phyloP scores from a whole-genome alignment of 2,797 vertebrate genomes.

The Danio tinwini region DNA sequence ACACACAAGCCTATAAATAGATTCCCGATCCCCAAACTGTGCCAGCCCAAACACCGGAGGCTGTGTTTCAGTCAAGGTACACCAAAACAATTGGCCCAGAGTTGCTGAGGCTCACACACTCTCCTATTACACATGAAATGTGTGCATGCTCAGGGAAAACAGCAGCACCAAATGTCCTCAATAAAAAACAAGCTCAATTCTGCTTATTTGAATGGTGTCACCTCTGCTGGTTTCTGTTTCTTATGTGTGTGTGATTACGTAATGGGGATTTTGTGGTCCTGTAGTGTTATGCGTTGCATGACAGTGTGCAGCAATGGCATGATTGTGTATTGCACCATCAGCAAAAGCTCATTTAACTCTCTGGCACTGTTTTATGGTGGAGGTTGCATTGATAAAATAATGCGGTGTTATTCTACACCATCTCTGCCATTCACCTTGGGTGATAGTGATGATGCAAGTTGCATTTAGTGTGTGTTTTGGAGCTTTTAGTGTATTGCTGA shows the following conservation, averaged over 20 bases:
- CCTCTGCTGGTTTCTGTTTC: not conserved
- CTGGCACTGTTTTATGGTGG: conserved; percentile 30
- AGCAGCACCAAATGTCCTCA: conserved; percentile 51
- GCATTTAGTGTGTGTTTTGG: conserved; percentile 7
- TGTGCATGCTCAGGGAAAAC: conserved; percentile 42
- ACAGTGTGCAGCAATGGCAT: conserved; percentile 49
- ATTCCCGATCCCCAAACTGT: not conserved
- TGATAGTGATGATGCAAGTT: conserved; percentile 13
- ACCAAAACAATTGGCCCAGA: conserved; percentile 27
- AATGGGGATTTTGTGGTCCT: conserved; percentile 29
- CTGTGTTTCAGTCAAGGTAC: conserved; percentile 21
- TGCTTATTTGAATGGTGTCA: not conserved
- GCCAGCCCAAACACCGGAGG: conserved; percentile 25
- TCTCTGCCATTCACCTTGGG: conserved; percentile 20
- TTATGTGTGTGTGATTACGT: conserved; percentile 38
- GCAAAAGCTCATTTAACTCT: conserved; percentile 58
- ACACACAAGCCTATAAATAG: conserved; percentile 16
- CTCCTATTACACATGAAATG: conserved; percentile 39
- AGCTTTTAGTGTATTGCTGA: not conserved
- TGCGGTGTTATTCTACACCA: conserved; percentile 43
- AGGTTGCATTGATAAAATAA: conserved; percentile 30
- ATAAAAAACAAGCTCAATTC: conserved; percentile 4
- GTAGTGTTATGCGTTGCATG: conserved; percentile 44
- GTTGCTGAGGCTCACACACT: conserved; percentile 24
- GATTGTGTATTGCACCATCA: conserved; percentile 59